Conservation (phyloP, 2,888 invertebrate species). For the Andrena trimmerana region DNA sequence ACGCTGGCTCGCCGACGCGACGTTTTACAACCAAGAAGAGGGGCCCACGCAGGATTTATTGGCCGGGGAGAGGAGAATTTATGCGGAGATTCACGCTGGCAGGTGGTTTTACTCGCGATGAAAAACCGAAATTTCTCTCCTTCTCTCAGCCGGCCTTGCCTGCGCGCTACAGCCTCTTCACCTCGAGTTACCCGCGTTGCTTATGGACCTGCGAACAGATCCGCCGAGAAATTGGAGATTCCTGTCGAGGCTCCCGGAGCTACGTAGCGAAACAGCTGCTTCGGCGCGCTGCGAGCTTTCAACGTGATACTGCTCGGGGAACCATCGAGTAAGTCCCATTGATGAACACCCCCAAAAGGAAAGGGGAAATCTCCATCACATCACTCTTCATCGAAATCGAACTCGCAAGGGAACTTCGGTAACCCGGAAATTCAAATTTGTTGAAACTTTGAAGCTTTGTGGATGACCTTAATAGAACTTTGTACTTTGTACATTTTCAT, state of each 20-base stretch:
- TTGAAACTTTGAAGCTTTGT: no score
- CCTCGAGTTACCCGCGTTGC: slow-evolving; percentile 31
- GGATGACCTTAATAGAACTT: no score
- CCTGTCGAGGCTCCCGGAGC: slow-evolving; percentile 13
- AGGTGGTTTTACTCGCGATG: slow-evolving; percentile 72
- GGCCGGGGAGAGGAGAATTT: slow-evolving; percentile 77
- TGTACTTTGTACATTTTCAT: no score
- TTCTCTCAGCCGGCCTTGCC: slow-evolving; percentile 13
- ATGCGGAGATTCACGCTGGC: slow-evolving; percentile 77
- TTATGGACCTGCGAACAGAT: slow-evolving; percentile 5
- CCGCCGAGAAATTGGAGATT: slow-evolving; percentile 32
- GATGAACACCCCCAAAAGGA: no score
- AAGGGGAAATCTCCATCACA: no score
- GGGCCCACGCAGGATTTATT: slow-evolving; percentile 78
- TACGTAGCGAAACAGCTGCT: not conserved
- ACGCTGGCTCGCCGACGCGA: slow-evolving; percentile 67
- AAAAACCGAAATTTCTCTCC: slow-evolving; percentile 68
- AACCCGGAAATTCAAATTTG: no score
- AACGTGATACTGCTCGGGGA: not conserved
- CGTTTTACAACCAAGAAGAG: slow-evolving; percentile 77
- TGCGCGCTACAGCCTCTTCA: slow-evolving; percentile 12
- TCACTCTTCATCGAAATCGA: not conserved
- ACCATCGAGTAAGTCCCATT: not conserved
- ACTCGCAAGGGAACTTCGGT: not conserved
- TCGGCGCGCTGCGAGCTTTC: not conserved